Evolutionary conservation across 2,888 invertebrate genomes (phyloP).

Genomic region (Fragum whitleyi): DNA sequence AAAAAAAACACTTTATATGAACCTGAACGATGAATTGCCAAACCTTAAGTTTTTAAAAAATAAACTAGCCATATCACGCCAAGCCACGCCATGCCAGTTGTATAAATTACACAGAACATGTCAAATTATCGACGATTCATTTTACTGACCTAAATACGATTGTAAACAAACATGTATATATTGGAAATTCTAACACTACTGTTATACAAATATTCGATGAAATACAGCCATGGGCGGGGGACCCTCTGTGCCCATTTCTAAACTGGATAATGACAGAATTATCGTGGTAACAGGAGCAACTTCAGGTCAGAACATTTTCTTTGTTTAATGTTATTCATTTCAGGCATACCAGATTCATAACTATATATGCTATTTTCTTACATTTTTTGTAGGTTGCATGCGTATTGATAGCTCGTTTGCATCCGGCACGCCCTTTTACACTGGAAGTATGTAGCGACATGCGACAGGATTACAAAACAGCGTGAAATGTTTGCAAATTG

Average conservation of each 20-base stretch:
- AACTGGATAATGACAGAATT: not conserved
- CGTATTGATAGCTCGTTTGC: not conserved
- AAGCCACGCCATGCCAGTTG: too few relatives aligned
- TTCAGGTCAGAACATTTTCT: constrained; percentile 1
- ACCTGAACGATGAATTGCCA: too few relatives aligned
- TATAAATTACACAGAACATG: too few relatives aligned
- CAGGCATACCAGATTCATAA: not conserved
- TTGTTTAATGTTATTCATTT: not conserved
- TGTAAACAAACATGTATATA: not conserved
- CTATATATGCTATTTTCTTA: not conserved
- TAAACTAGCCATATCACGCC: too few relatives aligned
- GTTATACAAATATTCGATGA: not conserved
- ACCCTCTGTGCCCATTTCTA: not conserved
- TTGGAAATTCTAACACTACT: not conserved
- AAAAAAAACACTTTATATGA: too few relatives aligned
- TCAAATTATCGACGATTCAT: too few relatives aligned
- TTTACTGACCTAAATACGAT: not conserved
- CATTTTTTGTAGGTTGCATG: not conserved
- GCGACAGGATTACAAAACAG: too few relatives aligned
- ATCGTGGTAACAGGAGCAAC: constrained; percentile 18
- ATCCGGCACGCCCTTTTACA: not conserved
- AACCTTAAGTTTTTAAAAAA: too few relatives aligned
- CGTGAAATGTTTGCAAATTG: too few relatives aligned
- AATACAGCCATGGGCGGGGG: not conserved
- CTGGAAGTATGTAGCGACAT: not conserved